Percentiles rank a stretch among this genome's conserved stretches.
phyloP scores from a whole-genome alignment of 1,140 invertebrate genomes.

The Trichonephila clavipes region DNA sequence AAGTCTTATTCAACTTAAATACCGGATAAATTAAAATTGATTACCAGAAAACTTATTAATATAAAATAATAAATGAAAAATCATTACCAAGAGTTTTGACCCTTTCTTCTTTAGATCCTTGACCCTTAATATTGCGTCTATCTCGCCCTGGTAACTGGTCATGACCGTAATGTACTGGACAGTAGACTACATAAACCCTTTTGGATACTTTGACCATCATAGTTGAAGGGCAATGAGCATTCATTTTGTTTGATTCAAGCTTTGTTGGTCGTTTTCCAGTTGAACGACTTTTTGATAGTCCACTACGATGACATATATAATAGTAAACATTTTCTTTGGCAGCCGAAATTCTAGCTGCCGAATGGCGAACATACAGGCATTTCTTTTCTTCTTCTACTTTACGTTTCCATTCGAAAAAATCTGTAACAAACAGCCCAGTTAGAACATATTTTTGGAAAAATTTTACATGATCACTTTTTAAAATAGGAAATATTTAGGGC shows the following conservation, averaged over 20 bases:
- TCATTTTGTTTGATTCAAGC: not conserved
- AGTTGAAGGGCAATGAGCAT: not conserved
- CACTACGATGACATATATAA: slow-evolving; percentile 25
- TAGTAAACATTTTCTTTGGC: not conserved
- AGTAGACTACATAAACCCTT: not conserved
- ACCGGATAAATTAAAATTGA: no score
- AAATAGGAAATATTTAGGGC: no score
- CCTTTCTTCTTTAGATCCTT: not conserved
- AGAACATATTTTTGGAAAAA: not conserved
- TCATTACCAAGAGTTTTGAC: not conserved
- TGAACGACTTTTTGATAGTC: not conserved
- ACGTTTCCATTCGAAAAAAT: not conserved
- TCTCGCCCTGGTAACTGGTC: not conserved
- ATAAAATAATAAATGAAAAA: not conserved
- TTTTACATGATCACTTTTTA: no score
- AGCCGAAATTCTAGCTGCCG: not conserved
- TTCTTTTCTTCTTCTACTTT: slow-evolving; percentile 7
- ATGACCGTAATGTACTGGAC: not conserved
- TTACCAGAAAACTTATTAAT: no score
- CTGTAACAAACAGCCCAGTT: not conserved
- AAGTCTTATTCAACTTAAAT: no score
- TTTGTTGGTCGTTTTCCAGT: not conserved
- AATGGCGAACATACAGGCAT: not conserved
- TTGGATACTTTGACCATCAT: slow-evolving; percentile 17
- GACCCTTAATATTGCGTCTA: not conserved